A percentile compares a stretch with the other conserved stretches of the same genome.
Evolutionary conservation across 2,797 vertebrate genomes (phyloP).

Genomic region (Gadopsis marmoratus): DNA sequence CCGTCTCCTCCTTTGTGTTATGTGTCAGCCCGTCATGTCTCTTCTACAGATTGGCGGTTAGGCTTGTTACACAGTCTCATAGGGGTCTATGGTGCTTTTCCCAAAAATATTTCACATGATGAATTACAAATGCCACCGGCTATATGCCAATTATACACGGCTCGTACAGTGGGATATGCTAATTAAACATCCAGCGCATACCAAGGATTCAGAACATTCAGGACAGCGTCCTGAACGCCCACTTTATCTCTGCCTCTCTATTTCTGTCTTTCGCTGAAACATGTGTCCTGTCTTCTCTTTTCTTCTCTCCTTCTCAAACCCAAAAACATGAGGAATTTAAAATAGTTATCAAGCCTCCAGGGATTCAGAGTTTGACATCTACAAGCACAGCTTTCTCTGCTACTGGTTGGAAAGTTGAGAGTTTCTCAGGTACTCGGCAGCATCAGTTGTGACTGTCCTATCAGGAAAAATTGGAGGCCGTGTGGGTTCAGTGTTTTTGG

Average conservation of each 20-base stretch:
- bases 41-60: slow-evolving; percentile 63
- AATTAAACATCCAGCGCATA: slow-evolving; percentile 68
- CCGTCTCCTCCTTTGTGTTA: slow-evolving; percentile 45
- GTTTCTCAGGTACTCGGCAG: slow-evolving; percentile 34
- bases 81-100: slow-evolving; percentile 46
- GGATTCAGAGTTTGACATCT: slow-evolving; percentile 56
- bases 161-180: slow-evolving; percentile 67
- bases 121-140: slow-evolving; percentile 73
- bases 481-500: slow-evolving; percentile 4
- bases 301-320: slow-evolving; percentile 23
- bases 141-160: slow-evolving; percentile 71
- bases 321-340: slow-evolving; percentile 42
- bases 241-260: slow-evolving; percentile 45
- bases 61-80: slow-evolving; percentile 66
- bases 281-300: slow-evolving; percentile 43
- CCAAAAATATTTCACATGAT: slow-evolving; percentile 67
- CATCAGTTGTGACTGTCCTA: slow-evolving; percentile 15
- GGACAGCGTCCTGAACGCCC: slow-evolving; percentile 41
- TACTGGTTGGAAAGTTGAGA: background rate
- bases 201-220: slow-evolving; percentile 52
- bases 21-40: slow-evolving; percentile 60
- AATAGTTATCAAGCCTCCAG: slow-evolving; percentile 41
- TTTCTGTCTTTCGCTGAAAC: slow-evolving; percentile 43
- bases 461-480: slow-evolving; percentile 4
- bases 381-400: slow-evolving; percentile 50